A percentile compares a stretch with the other conserved stretches of the same genome.
Conservation (phyloP, 2,888 invertebrate genomes). For the Ochropleura leucogaster region DNA sequence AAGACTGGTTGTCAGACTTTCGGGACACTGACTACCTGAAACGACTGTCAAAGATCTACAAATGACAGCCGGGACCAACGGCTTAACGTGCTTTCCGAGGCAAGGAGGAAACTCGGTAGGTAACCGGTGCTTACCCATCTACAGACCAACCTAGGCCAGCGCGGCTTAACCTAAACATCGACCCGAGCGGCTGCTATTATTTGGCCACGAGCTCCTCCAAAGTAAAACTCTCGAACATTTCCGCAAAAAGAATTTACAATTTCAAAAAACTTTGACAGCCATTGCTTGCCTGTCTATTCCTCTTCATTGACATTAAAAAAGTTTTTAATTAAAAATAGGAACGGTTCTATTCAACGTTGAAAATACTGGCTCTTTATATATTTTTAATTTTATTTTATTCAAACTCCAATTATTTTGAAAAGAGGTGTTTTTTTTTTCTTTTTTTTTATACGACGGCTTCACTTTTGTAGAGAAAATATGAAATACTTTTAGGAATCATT, state of each 20-base stretch:
- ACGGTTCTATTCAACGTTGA: slow-evolving; percentile 51
- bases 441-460: neutral
- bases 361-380: slow-evolving; percentile 9
- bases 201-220: too few relatives aligned
- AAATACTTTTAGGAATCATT: slow-evolving; percentile 1
- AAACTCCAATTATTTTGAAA: slow-evolving; percentile 32
- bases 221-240: neutral
- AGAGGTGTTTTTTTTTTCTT: neutral
- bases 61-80: too few relatives aligned
- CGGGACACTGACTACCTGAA: too few relatives aligned
- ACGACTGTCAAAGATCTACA: too few relatives aligned
- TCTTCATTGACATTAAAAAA: slow-evolving; percentile 69
- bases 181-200: too few relatives aligned
- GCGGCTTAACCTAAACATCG: too few relatives aligned
- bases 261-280: slow-evolving; percentile 60
- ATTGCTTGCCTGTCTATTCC: slow-evolving; percentile 51
- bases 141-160: too few relatives aligned
- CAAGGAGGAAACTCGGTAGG: too few relatives aligned
- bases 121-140: too few relatives aligned
- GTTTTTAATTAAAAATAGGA: slow-evolving; percentile 72
- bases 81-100: too few relatives aligned
- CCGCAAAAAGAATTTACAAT: neutral
- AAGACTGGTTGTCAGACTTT: too few relatives aligned
- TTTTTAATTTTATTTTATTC: slow-evolving; percentile 30
- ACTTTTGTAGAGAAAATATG: neutral